Conservation (phyloP, 2,888 invertebrate species). For the Nomada ferruginata region DNA sequence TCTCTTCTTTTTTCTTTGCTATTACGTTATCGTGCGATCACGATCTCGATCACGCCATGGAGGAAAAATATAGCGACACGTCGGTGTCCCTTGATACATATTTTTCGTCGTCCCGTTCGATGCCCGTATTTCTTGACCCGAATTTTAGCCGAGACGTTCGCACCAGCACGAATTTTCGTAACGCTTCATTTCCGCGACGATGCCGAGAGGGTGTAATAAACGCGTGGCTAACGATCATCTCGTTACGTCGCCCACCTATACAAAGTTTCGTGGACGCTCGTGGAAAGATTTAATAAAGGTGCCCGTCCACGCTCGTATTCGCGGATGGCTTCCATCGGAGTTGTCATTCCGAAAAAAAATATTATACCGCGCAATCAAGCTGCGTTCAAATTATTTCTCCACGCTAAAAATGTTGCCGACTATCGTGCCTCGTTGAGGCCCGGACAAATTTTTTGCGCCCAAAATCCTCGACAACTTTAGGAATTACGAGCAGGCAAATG, state of each 20-base stretch:
- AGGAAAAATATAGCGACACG: too few relatives aligned
- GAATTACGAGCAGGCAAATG: neutral
- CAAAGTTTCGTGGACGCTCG: slow-evolving; percentile 44
- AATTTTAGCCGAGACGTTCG: slow-evolving; percentile 40
- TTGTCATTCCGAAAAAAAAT: slow-evolving; percentile 17
- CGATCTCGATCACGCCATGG: too few relatives aligned
- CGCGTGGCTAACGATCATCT: slow-evolving; percentile 65
- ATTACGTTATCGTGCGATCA: slow-evolving; percentile 1
- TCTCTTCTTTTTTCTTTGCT: too few relatives aligned
- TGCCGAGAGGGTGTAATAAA: slow-evolving; percentile 61
- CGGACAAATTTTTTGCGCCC: neutral
- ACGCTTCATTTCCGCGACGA: slow-evolving; percentile 46
- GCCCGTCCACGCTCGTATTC: slow-evolving; percentile 27
- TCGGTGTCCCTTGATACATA: neutral
- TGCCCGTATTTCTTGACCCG: slow-evolving; percentile 49
- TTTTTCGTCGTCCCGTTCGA: slow-evolving; percentile 15
- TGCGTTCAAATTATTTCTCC: slow-evolving; percentile 29
- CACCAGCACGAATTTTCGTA: slow-evolving; percentile 40
- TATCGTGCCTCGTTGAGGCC: neutral
- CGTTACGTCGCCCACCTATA: slow-evolving; percentile 47
- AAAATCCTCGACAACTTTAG: neutral
- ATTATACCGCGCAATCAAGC: slow-evolving; percentile 41
- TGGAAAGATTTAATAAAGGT: slow-evolving; percentile 56
- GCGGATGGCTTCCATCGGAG: slow-evolving; percentile 31
- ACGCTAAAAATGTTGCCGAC: slow-evolving; percentile 7